These are phyloP conservation scores for Lithobates sylvaticus DNA, from an alignment of 2,797 vertebrate genomes.

Conservation along the genomic window DNA sequence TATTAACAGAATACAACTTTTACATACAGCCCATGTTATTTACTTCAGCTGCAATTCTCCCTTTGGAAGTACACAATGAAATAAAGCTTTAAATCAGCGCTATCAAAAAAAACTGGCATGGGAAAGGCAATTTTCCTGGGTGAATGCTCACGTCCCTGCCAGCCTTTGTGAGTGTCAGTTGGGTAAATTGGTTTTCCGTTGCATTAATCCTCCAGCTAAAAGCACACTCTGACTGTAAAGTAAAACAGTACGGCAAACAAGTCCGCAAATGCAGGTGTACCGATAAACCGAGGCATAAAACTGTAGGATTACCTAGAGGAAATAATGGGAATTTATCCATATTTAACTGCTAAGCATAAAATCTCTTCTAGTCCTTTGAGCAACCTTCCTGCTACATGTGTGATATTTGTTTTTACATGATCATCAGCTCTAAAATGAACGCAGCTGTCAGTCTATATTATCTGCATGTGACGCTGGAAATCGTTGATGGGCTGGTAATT, in stretches of 20 bases:
- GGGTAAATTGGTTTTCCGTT: slow-evolving; percentile 43
- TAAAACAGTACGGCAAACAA: not conserved
- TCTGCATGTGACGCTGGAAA: slow-evolving; percentile 3
- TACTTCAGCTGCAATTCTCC: not conserved
- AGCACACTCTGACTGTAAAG: slow-evolving; percentile 17
- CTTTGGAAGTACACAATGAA: not conserved
- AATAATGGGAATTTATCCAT: not conserved
- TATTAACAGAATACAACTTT: not conserved
- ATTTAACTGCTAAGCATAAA: slow-evolving; percentile 4
- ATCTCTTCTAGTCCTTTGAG: not conserved
- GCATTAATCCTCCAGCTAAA: slow-evolving; percentile 33
- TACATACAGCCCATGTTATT: not conserved
- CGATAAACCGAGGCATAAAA: slow-evolving; percentile 10
- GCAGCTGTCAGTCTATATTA: slow-evolving; percentile 39
- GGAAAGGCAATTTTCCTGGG: slow-evolving; percentile 24
- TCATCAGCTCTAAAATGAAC: slow-evolving; percentile 20
- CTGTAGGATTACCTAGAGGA: slow-evolving; percentile 5
- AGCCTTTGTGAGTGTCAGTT: not conserved
- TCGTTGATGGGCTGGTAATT: slow-evolving; percentile 33
- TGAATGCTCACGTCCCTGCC: slow-evolving; percentile 31
- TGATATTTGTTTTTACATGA: not conserved
- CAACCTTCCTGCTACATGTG: not conserved
- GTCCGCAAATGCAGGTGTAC: slow-evolving; percentile 14
- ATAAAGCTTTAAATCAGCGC: slow-evolving; percentile 10
- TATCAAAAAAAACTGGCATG: slow-evolving; percentile 22